phyloP scores from a whole-genome alignment of 2,113 vertebrate genomes.

The Ibidorhyncha struthersii region DNA sequence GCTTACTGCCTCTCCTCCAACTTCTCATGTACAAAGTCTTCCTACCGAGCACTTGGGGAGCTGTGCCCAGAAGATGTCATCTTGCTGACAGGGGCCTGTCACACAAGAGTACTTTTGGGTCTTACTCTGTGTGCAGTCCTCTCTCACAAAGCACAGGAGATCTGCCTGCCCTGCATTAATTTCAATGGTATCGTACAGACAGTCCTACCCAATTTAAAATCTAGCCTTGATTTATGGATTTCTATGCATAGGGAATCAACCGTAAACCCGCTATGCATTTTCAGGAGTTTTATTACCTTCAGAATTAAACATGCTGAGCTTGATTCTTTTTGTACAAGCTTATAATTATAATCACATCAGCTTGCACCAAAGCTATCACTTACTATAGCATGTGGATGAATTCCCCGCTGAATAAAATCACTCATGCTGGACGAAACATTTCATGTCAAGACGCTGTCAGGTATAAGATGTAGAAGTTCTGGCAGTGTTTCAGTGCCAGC shows the following conservation, averaged over 20 bases:
- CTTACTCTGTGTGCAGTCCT: neutral
- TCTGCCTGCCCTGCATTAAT: neutral
- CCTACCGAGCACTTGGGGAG: neutral
- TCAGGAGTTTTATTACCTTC: constrained; percentile 3
- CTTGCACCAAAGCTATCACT: neutral
- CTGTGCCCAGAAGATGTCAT: neutral
- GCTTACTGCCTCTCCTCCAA: neutral
- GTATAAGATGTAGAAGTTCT: neutral
- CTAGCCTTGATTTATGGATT: constrained; percentile 23
- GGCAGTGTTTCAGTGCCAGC: neutral
- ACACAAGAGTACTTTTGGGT: neutral
- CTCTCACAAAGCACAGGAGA: neutral
- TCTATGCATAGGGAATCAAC: neutral
- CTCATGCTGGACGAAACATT: neutral
- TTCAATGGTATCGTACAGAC: neutral
- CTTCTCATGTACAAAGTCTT: neutral
- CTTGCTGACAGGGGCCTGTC: neutral
- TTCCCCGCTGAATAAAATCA: neutral
- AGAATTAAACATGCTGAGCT: constrained; percentile 28
- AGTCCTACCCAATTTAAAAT: neutral
- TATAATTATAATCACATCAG: constrained; percentile 26
- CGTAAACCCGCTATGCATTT: neutral
- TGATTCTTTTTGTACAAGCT: neutral
- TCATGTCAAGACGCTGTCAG: neutral
- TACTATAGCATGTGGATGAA: neutral